Evolutionary conservation across 1,140 invertebrate genomes (phyloP), one percentile per base, ranked within the genome.

Genomic region (Camponotus vicinus): DNA sequence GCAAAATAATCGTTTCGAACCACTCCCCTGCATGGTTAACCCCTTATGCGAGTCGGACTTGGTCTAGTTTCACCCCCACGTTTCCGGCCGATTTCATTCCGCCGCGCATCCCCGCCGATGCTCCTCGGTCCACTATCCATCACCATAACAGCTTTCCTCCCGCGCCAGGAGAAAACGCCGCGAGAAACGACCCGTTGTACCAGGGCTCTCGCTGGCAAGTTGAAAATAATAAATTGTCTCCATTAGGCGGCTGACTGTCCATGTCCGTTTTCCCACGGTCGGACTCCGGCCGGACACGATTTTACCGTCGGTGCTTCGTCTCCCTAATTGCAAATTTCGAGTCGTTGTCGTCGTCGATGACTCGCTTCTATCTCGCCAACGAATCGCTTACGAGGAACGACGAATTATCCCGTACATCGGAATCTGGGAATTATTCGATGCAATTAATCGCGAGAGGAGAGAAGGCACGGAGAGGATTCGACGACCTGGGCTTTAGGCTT

Each of bases 221-320:
- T 92, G 86, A 86, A 92, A 92, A 92, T 92, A 92, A 92, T 92
- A 92, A 92, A 92, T 92, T 80, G 86, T 90, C 79, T 80, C 89
- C 80, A 90, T 90, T 90, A 90, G 52, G 63, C 75, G 52, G 34
- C 61, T 11, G 61, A 87, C 73, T 78, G 87, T 89, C 84, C 77
- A 61, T 64, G 55, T 83, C 57, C 67, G 34, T 67, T 76, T 55
- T 76, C 82, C 59, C 82, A 88, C 57, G 66, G 52, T 7, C 59
- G 73, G n/a, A 7, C 55, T 27, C 27, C 27, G n/a, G 59, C 32
- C 37, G 86, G 86, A 52, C 67, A 57, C 45, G 63, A 59, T 80
- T 83, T 78, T 40, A 82, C 49, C 52, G 64, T n/a, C 18, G 79
- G 5, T 32, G 64, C 59, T 89, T 76, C 75, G 71, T 77, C 40